phyloP scores from a whole-genome alignment of 2,888 invertebrate species.

The Himalopsyche anomala region DNA sequence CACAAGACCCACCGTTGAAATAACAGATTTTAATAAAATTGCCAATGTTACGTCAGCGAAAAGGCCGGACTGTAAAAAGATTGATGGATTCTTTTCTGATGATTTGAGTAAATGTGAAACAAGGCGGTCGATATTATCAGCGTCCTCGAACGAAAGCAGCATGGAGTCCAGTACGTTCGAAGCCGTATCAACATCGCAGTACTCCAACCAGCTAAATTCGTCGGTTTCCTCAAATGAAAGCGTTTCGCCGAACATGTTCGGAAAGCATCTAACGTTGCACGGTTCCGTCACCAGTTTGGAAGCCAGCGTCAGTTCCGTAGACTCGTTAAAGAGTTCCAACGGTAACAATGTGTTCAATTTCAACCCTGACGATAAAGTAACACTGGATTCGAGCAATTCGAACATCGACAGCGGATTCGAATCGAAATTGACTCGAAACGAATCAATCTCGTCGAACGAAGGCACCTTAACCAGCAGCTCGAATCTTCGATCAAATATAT shows the following conservation, averaged over 20 bases:
- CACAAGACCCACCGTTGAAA: conserved; percentile 75
- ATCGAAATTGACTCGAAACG: conserved; percentile 73
- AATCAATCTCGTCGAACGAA: conserved; percentile 75
- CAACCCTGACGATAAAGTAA: conserved; percentile 69
- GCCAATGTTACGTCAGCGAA: conserved; percentile 9
- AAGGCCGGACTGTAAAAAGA: conserved; percentile 44
- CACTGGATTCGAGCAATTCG: conserved; percentile 71
- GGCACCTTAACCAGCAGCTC: conserved; percentile 75
- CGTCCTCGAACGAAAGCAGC: conserved; percentile 70
- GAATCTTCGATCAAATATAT: conserved; percentile 68
- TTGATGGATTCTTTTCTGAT: neutral
- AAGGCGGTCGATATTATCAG: conserved; percentile 68
- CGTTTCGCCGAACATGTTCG: conserved; percentile 74
- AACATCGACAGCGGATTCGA: conserved; percentile 75
- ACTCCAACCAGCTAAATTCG: conserved; percentile 70
- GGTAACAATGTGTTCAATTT: conserved; percentile 53
- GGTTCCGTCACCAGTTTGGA: conserved; percentile 75
- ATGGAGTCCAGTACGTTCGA: conserved; percentile 73
- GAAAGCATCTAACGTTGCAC: conserved; percentile 72
- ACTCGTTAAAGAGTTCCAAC: conserved; percentile 70
- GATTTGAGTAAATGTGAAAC: conserved; percentile 61
- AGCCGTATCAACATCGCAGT: conserved; percentile 64
- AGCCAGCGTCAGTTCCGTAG: conserved; percentile 75
- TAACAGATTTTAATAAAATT: conserved; percentile 69
- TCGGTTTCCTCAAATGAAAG: conserved; percentile 76